Evolutionary conservation across 1,140 invertebrate species (phyloP), one percentile per base, ranked within the genome.

Genomic region (Limonius californicus): DNA sequence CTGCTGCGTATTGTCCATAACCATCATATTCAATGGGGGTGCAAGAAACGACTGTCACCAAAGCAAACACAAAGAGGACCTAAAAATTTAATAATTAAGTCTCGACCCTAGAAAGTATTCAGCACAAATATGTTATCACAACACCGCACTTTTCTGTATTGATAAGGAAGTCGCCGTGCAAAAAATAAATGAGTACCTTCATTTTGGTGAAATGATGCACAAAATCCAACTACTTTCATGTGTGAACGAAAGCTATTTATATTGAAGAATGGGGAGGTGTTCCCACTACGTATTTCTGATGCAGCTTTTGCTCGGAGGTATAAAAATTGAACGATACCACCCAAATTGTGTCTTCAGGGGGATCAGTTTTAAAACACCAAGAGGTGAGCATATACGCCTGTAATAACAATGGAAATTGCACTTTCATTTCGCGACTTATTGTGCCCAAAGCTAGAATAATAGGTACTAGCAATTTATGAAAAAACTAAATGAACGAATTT

Each of bases 181-280:
- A n/a, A n/a, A n/a, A n/a, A n/a, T n/a, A n/a, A n/a, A n/a, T 14
- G 2, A 21, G 16, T 50, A 50, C 45, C 45, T 50, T 50, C 45
- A 50, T 50, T 50, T 50, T 21, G 45, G 11, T 18, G 45, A 18
- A 50, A 50, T 50, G 45, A 50, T 19, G 45, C 16, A 50, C 16
- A 7, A 50, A 50, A 3, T 50, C 1, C 3, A 39, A 39, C 35
- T 50, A 50, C n/a, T 50, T 8, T 6, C 9, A 19, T 19, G 6
- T 50, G 35, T 12, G n/a, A 39, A 39, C 2, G 35, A 39, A 39
- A 50, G 45, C 16, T 50, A 50, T 50, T 50, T 50, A 50, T 50
- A 50, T 9, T 3, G 20, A 50, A 50, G 20, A 50, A 50, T 50
- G 45, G 45, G 45, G 45, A 50, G 18, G 45, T 11, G 16, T 18